These are phyloP conservation scores for Acrobasis consociella DNA, from an alignment of 2,888 invertebrate species.

Conservation along the genomic window DNA sequence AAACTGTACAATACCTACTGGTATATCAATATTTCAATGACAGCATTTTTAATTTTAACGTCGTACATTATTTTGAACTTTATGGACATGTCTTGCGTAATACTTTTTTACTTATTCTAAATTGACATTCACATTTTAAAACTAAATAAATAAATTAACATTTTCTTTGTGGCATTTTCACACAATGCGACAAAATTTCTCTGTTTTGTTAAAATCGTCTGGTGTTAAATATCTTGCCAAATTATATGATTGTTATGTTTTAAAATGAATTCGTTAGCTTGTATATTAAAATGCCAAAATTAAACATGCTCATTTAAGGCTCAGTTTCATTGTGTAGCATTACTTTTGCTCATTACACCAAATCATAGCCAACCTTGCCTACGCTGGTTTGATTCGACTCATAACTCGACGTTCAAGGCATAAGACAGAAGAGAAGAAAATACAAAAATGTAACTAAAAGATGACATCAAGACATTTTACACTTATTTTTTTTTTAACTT, in stretches of 20 bases:
- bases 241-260: conserved; percentile 12
- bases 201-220: not conserved
- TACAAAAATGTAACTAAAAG: too few relatives aligned
- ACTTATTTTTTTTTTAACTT: too few relatives aligned
- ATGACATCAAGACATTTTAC: too few relatives aligned
- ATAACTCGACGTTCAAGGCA: too few relatives aligned
- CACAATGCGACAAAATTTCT: not conserved
- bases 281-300: conserved; percentile 1
- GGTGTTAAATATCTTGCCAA: conserved; percentile 12
- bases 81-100: not conserved
- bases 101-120: not conserved
- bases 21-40: not conserved
- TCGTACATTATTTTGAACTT: not conserved
- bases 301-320: conserved; percentile 4
- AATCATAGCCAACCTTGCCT: too few relatives aligned
- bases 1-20: not conserved
- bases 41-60: conserved; percentile 4
- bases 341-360: too few relatives aligned
- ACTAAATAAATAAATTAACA: not conserved
- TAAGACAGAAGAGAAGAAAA: too few relatives aligned
- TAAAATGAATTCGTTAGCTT: not conserved
- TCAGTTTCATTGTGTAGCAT: conserved; percentile 1
- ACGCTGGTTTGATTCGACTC: too few relatives aligned
- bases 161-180: not conserved
- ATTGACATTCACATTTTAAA: not conserved